Conservation (phyloP, 2,888 invertebrate species). For the Drosophila picticornis region DNA sequence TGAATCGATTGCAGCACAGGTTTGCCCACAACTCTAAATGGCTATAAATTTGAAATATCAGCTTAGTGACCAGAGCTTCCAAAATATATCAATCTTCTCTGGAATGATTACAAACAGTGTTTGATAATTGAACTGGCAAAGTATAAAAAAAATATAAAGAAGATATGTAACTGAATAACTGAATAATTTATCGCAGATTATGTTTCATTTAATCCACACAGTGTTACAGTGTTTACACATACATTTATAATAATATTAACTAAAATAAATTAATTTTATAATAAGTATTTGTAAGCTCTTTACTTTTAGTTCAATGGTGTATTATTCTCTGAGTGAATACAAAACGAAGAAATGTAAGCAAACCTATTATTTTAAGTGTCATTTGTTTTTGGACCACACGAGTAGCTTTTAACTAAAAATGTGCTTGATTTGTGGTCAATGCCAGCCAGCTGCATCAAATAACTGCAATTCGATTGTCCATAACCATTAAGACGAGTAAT, state of each 20-base stretch:
- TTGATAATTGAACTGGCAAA: no score
- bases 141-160: no score
- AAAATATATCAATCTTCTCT: no score
- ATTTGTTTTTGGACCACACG: constrained; percentile 40
- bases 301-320: background rate
- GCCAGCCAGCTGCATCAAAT: constrained; percentile 17
- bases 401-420: constrained; percentile 21
- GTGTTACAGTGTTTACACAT: no score
- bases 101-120: no score
- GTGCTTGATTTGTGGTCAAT: constrained; percentile 17
- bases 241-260: background rate
- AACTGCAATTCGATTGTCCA: constrained; percentile 37
- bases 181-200: no score
- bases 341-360: background rate
- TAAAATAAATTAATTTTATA: background rate
- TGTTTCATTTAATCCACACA: no score
- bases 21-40: no score
- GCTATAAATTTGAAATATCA: no score
- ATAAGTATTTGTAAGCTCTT: background rate
- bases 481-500: constrained; percentile 30
- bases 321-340: background rate
- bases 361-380: background rate
- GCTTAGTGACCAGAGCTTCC: no score
- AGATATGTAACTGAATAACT: no score
- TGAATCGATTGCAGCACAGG: background rate